phyloP scores from a whole-genome alignment of 2,113 vertebrate species.

The Puntigrus tetrazona region DNA sequence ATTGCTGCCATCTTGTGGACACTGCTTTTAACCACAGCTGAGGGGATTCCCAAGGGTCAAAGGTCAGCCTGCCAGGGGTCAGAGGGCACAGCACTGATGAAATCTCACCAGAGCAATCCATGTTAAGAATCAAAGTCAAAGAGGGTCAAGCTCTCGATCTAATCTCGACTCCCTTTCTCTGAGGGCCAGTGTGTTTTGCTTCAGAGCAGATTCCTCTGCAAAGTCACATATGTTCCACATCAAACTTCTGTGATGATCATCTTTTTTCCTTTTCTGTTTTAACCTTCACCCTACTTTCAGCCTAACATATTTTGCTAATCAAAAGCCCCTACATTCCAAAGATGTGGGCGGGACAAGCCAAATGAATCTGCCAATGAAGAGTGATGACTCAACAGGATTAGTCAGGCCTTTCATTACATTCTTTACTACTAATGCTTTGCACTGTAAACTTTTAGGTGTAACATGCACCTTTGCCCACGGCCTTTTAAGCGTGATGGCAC shows the following conservation, averaged over 20 bases:
- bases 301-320: neutral
- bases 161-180: neutral
- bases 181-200: neutral
- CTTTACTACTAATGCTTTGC: neutral
- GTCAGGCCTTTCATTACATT: neutral
- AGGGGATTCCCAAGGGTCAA: neutral
- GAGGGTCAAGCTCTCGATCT: neutral
- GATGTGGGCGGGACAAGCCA: too few species aligned
- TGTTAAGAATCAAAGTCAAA: neutral
- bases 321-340: neutral
- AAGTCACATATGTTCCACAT: neutral
- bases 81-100: neutral
- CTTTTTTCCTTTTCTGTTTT: neutral
- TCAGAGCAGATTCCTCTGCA: neutral
- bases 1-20: slow-evolving; percentile 46
- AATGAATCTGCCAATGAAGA: neutral
- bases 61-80: neutral
- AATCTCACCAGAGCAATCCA: neutral
- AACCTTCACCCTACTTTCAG: neutral
- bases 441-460: neutral
- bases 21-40: neutral
- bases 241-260: neutral
- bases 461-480: neutral
- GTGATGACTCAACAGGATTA: slow-evolving; percentile 5
- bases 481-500: neutral